Conservation (phyloP, 2,113 vertebrate species). For the Elachura formosa region DNA sequence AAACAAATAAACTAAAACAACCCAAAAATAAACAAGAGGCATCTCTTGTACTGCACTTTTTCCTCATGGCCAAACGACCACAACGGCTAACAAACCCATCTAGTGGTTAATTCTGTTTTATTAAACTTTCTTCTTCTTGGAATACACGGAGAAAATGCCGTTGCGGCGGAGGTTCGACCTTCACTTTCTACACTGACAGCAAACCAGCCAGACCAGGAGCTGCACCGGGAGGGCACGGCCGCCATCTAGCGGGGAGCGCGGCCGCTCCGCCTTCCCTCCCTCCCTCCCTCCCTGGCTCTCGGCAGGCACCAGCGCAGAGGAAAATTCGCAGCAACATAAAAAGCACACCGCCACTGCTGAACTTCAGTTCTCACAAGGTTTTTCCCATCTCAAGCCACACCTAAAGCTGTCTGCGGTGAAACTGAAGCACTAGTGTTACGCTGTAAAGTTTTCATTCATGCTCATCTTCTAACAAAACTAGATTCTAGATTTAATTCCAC, state of each 20-base stretch:
- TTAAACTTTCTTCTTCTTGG: not conserved
- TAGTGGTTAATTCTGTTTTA: not conserved
- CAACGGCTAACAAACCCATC: not conserved
- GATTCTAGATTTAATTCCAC: not conserved
- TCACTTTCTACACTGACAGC: not conserved
- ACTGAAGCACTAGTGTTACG: fast-evolving
- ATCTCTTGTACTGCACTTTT: not conserved
- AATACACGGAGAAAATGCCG: not conserved
- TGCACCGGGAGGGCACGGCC: not conserved
- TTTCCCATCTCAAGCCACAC: not conserved
- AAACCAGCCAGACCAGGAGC: no score
- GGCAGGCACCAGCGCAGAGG: fast-evolving
- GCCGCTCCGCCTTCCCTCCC: not conserved
- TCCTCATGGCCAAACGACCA: not conserved
- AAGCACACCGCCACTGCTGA: not conserved
- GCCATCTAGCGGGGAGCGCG: conserved; percentile 69
- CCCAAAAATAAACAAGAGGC: not conserved
- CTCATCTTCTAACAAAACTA: not conserved
- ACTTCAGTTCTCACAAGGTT: not conserved
- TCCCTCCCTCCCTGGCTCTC: not conserved
- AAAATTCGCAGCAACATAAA: not conserved
- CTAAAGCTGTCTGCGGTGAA: not conserved
- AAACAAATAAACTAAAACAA: not conserved
- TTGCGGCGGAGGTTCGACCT: not conserved
- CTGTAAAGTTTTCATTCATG: not conserved